Conservation (phyloP, 2,113 vertebrate species). For the Aegotheles bennettii region DNA sequence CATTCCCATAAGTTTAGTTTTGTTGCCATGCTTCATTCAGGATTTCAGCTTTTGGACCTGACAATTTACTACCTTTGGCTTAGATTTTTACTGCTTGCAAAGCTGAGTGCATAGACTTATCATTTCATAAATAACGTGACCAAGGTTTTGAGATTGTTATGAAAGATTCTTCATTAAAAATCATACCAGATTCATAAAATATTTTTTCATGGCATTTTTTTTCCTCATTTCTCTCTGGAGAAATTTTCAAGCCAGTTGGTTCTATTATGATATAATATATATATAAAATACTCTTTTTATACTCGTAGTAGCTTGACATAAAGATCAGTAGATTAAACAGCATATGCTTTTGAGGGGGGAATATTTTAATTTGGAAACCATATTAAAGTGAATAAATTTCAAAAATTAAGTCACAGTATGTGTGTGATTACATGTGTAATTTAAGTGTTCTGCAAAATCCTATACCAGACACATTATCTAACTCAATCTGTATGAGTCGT, state of each 20-base stretch:
- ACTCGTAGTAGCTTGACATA: not conserved
- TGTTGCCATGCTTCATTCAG: not conserved
- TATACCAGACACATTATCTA: constrained; percentile 22
- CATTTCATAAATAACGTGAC: not conserved
- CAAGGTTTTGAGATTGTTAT: not conserved
- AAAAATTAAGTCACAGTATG: not conserved
- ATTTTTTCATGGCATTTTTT: not conserved
- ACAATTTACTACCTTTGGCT: not conserved
- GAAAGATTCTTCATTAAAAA: not conserved
- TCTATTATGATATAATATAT: not conserved
- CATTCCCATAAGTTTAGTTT: not conserved
- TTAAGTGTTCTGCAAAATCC: constrained; percentile 47
- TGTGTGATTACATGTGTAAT: not conserved
- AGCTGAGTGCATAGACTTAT: not conserved
- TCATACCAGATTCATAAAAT: not conserved
- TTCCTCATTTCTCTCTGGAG: not conserved
- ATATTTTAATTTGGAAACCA: not conserved
- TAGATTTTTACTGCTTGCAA: not conserved
- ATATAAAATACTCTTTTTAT: not conserved
- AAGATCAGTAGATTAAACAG: not conserved
- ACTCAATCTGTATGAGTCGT: constrained; percentile 4
- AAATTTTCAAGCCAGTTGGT: not conserved
- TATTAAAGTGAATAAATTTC: not conserved
- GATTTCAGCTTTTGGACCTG: not conserved
- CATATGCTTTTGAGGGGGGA: not conserved